phyloP scores from a whole-genome alignment of 2,888 invertebrate species.

The Agonopterix alstromeriana region DNA sequence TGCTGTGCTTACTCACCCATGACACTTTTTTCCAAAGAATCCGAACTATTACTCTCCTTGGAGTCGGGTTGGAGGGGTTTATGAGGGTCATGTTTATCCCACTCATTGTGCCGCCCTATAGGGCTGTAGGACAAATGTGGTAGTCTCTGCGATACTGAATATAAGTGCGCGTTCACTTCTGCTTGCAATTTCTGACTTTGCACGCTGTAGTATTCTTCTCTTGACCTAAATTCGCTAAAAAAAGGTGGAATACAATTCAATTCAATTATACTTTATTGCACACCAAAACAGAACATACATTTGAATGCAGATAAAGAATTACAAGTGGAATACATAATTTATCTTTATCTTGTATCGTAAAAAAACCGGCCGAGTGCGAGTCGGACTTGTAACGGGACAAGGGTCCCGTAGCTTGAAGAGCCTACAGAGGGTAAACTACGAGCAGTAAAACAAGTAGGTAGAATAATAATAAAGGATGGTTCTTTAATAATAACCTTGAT shows the following conservation, averaged over 20 bases:
- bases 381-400: no score
- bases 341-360: no score
- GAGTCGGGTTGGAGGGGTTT: conserved; percentile 66
- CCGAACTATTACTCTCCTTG: conserved; percentile 70
- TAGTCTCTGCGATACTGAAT: conserved; percentile 78
- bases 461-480: no score
- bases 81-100: conserved; percentile 70
- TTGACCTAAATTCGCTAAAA: conserved; percentile 66
- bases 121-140: conserved; percentile 72
- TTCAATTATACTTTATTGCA: no score
- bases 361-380: no score
- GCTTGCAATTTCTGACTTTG: conserved; percentile 70
- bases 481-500: no score
- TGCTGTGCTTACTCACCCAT: conserved; percentile 44
- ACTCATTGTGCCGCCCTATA: conserved; percentile 63
- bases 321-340: no score
- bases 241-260: background rate
- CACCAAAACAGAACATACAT: no score
- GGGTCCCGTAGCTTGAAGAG: no score
- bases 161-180: conserved; percentile 72
- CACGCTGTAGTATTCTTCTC: conserved; percentile 70
- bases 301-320: no score
- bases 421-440: no score
- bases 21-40: conserved; percentile 71
- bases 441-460: no score